Evolutionary conservation across 1,140 invertebrate species (phyloP).

Genomic region (Halictus rubicundus): DNA sequence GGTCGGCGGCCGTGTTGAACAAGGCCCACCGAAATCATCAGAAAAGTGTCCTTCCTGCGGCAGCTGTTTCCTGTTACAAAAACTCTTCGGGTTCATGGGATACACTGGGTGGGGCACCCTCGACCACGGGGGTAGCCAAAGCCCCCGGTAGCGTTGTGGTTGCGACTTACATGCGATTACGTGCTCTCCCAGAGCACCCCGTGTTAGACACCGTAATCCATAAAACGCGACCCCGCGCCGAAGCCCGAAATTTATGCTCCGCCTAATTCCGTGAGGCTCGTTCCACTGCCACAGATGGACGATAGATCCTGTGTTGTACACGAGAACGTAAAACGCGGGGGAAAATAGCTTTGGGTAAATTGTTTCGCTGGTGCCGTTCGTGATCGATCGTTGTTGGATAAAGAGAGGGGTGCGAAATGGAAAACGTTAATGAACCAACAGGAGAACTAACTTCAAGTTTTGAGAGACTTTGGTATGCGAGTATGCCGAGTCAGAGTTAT

Average conservation of each 20-base stretch:
- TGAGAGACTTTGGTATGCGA: too few species aligned
- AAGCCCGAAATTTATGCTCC: constrained; percentile 55
- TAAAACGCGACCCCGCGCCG: constrained; percentile 42
- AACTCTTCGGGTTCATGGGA: constrained; percentile 25
- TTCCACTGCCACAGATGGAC: constrained; percentile 30
- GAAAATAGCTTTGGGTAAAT: not conserved
- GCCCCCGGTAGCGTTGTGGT: constrained; percentile 21
- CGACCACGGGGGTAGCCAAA: constrained; percentile 2
- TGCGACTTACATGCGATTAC: constrained; percentile 54
- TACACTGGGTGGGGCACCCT: constrained; percentile 18
- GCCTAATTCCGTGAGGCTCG: constrained; percentile 58
- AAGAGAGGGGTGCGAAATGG: too few species aligned
- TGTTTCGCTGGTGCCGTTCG: not conserved
- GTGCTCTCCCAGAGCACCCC: constrained; percentile 17
- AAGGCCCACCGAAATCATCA: constrained; percentile 52
- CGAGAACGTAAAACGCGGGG: not conserved
- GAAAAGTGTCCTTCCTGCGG: constrained; percentile 42
- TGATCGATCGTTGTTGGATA: too few species aligned
- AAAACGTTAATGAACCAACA: too few species aligned
- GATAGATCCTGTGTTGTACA: not conserved
- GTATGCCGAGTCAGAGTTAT: too few species aligned
- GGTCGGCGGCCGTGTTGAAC: not conserved
- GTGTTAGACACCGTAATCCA: constrained; percentile 42
- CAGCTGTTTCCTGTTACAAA: constrained; percentile 73
- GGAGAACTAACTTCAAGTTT: too few species aligned